Base-by-base conservation (phyloP, 1,140 invertebrate genomes). In the Lepidurus arcticus region DNA sequence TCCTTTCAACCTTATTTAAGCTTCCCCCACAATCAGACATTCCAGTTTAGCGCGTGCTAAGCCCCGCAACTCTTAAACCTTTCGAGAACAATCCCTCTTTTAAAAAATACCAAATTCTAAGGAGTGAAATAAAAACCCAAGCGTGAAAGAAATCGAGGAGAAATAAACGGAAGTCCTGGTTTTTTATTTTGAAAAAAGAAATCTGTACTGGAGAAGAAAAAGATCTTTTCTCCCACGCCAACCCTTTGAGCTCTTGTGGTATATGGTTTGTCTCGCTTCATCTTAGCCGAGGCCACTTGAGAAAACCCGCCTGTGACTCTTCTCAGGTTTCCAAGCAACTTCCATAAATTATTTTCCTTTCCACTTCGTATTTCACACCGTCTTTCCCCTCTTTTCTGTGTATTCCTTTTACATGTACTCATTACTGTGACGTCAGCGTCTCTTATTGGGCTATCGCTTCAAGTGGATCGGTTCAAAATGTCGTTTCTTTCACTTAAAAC, bases 291-390 rank as follows among this genome's bases (percentile, higher is more conserved):
- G 53, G 53, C 53, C 53, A 65, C 53, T 65, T 65, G 53, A 65
- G 53, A 65, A 65, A 65, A 65, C 53, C 53, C 53, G 53, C 53
- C 53, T 65, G 53, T 65, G 53, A 65, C 53, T 65, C 9, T 13
- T 13, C 53, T 65, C 53, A 65, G 21, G n/a, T 65, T 65, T n/a
- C 53, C 53, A 65, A 65, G 21, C 53, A 65, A 65, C 53, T 9
- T 65, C 21, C 53, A 65, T 65, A 65, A 13, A 65, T 65, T 65
- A n/a, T n/a, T 65, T 65, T 65, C 21, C 8, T 65, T 65, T 65
- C 53, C 53, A 65, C 53, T 65, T 65, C 53, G 9, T 21, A 65
- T 65, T 65, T 65, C 53, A 65, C 53, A 65, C 45, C 34, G 34
- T 4, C 34, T 34, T 34, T 34, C 34, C 34, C 34, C 0, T 3